Base-by-base conservation (phyloP, 2,797 vertebrate species). In the Anabas testudineus region DNA sequence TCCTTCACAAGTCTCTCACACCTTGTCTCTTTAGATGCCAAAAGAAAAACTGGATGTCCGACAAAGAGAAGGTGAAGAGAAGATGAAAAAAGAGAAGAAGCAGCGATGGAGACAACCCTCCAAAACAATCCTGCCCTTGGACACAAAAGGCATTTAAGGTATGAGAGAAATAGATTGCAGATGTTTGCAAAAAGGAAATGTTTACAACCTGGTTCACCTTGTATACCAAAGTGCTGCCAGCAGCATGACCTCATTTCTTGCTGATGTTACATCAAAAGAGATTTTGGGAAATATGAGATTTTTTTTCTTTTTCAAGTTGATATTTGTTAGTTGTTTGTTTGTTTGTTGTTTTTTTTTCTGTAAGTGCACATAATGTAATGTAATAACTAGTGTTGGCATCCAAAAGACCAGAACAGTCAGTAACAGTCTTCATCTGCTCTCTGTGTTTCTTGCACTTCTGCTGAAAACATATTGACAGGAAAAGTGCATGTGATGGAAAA, bases 111-210 rank as follows among this genome's bases (percentile, higher is more conserved):
- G 58, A 63, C 49, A 42, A 1, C 46, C 58, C 19, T 10, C 36
- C 37, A 41, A 32, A 80, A 80, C 51, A 79, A 51, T 66, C 56
- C 70, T 73, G 76, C 67, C 63, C 81, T 82, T 85, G 86, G 84
- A 84, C 72, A 82, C 73, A 81, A 63, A 80, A 87, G 79, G 67
- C 78, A 80, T 83, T 81, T 89, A 67, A 85, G 86, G 83, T 82
- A 82, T 82, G 71, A 64, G 69, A 46, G 85, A 76, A 89, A 90
- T 88, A 51, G 84, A 82, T 75, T 59, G 42, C 88, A 91, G 88
- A 90, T 91, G 88, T 86, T 36, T 73, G 76, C 71, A 65, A 76
- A 69, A 74, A 85, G 85, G 78, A 90, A 87, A 88, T 85, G 83
- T 89, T 88, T 90, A 87, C 85, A 88, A 75, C 64, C 80, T 57